Evolutionary conservation across 2,797 vertebrate species (phyloP), one percentile per base, ranked within the genome.

Genomic region (Anguilla anguilla): DNA sequence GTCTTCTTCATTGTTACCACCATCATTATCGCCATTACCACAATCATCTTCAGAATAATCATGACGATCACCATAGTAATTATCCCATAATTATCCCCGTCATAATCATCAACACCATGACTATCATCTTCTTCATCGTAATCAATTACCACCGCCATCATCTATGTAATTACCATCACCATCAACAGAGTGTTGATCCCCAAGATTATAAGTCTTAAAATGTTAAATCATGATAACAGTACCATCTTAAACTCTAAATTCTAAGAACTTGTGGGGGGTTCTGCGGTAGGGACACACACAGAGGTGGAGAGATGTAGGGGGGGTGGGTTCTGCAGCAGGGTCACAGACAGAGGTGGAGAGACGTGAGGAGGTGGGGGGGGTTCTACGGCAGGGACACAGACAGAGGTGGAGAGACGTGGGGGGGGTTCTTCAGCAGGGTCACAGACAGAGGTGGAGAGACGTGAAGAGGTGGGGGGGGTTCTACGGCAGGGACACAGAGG

Each of bases 371-470:
- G 31, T 31, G 31, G 31, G 31, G 31, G 31, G 31, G 31, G 31
- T 31, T 31, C 31, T 31, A 31, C 31, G 31, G 31, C 31, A 31
- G 31, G 31, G 31, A 31, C 31, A 31, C 31, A n/a, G n/a, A n/a
- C n/a, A 9, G 86, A 43, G n/a, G 39, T 51, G 9, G 39, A 17
- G 28, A 49, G 4, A n/a, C 85, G 91, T 88, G 35, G 35, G 0
- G 35, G 35, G 35, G 35, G 35, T 35, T 35, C 35, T 31, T 0
- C 31, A 1, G 31, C 31, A 31, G 31, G 31, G 31, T 31, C 31
- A 31, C 31, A 31, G 31, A 31, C 31, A 0, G 31, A 31, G 31
- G 31, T 31, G 31, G 31, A 31, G 31, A 31, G 31, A 31, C 0
- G 31, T 31, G 31, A 31, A 31, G 31, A 31, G 31, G 31, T 31